Base-by-base conservation (phyloP, 2,113 vertebrate species). In the Boulengerochromis microlepis region DNA sequence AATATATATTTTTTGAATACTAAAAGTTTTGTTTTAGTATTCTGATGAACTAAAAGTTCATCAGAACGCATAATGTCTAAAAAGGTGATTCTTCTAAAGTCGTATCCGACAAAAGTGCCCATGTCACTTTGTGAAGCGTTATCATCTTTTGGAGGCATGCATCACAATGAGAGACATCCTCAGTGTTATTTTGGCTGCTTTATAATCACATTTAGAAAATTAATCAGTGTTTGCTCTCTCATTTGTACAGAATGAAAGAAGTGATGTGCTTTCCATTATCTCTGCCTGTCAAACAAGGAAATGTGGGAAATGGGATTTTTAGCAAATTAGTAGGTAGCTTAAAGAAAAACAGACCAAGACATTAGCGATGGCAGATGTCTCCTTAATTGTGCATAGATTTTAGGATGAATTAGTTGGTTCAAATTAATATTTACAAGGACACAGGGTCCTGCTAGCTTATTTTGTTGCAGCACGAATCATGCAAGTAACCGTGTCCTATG, bases 131-230 rank as follows among this genome's bases (percentile, higher is more conserved):
- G 15, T 57, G 64, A 89, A 80, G 86, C 57, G 16, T 18, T 86
- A 26, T 54, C 54, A 61, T 86, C 90, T 90, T 81, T 86, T 80
- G 81, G 71, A 52, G 82, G 82, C 59, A 80, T 64, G 38, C 59
- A 76, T 87, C 86, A 90, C 29, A 87, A 71, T 59, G 61, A 83
- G 50, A 86, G 81, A 91, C 86, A 74, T 54, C 84, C 84, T 80
- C 61, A 1, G 57, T 66, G 33, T 83, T 81, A 31, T 80, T 85
- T 74, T 92, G 84, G 83, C 83, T 91, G 80, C 85, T 93, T 87
- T 90, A 64, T 92, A 92, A 93, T 93, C 84, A 93, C 78, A 83
- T 83, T 54, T 85, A 33, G 74, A 91, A 91, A 92, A 90, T 89
- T 42, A 91, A 91, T 92, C 86, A 90, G 78, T 90, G 90, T 92